Percentiles rank a stretch among this genome's conserved stretches.
phyloP scores from a whole-genome alignment of 2,113 vertebrate species.

The Pongo abelii region DNA sequence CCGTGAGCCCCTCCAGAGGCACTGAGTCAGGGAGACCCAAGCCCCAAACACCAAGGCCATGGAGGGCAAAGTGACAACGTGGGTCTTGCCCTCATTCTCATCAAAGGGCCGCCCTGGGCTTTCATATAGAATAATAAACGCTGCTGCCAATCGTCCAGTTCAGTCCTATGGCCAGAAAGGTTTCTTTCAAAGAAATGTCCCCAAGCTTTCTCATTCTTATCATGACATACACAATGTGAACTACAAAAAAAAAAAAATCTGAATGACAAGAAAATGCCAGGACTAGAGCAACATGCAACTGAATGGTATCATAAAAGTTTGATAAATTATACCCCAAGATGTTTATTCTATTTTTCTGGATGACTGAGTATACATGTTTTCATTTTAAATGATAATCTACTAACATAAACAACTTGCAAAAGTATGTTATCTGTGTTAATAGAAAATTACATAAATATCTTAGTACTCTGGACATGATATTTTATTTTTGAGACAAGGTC shows the following conservation, averaged over 20 bases:
- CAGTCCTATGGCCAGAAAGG: rapidly evolving
- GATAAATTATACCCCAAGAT: background rate
- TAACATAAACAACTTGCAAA: rapidly evolving
- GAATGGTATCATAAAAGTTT: background rate
- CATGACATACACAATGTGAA: rapidly evolving
- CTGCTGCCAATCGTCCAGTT: rapidly evolving
- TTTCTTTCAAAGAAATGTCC: background rate
- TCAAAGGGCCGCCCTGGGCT: background rate
- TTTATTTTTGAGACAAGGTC: too few species aligned
- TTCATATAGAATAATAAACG: rapidly evolving
- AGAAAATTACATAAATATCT: background rate
- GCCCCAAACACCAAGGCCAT: background rate
- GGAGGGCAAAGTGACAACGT: rapidly evolving
- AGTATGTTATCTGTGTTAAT: rapidly evolving
- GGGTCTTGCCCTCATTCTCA: background rate
- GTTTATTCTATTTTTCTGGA: background rate
- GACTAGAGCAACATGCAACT: rapidly evolving
- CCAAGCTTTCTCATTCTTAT: too few species aligned
- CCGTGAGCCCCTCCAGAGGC: background rate
- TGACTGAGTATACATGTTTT: background rate
- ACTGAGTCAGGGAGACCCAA: too few species aligned
- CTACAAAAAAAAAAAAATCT: background rate
- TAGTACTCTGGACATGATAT: background rate
- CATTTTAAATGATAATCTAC: background rate
- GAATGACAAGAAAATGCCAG: rapidly evolving